Conservation (phyloP, 2,797 vertebrate species). For the Microctenopoma lineatum region DNA sequence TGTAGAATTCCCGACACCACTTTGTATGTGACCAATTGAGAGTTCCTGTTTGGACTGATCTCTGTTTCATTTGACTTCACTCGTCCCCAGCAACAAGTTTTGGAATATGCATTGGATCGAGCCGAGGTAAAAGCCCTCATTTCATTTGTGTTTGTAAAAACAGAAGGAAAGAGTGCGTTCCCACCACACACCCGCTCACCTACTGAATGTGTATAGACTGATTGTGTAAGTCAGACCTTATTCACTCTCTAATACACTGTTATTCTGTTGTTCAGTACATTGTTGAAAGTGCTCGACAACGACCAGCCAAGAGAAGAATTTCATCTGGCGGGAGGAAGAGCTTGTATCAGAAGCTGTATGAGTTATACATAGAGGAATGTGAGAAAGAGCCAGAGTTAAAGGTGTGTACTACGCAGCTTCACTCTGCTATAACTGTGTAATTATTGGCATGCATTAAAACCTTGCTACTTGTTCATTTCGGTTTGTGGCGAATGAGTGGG, state of each 20-base stretch:
- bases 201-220: not conserved
- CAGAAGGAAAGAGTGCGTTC: not conserved
- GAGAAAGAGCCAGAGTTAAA: constrained; percentile 99
- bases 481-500: not conserved
- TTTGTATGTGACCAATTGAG: not conserved
- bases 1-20: not conserved
- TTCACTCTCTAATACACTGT: constrained; percentile 6
- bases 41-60: constrained; percentile 11
- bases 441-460: not conserved
- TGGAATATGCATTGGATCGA: constrained; percentile 98
- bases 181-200: not conserved
- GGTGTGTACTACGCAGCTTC: constrained; percentile 81
- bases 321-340: constrained; percentile 91
- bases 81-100: constrained; percentile 90
- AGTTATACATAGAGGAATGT: constrained; percentile 98
- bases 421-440: not conserved
- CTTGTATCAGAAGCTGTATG: constrained; percentile 98
- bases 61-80: constrained; percentile 25
- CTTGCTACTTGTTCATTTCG: not conserved
- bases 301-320: constrained; percentile 93
- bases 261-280: constrained; percentile 88
- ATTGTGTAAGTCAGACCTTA: not conserved
- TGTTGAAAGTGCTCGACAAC: constrained; percentile 97
- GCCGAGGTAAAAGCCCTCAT: constrained; percentile 88
- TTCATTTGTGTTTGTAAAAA: not conserved